A percentile compares a stretch with the other conserved stretches of the same genome.
Conservation (phyloP, 2,888 invertebrate genomes). For the Galerucella nymphaeae region DNA sequence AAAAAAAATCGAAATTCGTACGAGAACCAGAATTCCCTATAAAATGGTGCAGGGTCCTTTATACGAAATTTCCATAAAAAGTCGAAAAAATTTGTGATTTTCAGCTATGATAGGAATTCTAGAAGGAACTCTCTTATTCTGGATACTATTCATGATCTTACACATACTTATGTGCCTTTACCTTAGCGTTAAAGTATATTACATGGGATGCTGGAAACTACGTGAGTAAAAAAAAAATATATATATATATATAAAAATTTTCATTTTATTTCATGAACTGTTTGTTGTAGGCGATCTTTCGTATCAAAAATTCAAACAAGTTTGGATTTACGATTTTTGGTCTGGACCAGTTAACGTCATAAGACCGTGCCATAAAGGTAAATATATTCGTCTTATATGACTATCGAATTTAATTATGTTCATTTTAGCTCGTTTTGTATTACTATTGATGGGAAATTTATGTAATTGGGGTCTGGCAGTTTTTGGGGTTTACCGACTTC, state of each 20-base stretch:
- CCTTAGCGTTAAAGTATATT: conserved; percentile 79
- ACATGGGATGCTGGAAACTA: conserved; percentile 77
- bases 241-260: no score
- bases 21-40: no score
- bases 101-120: conserved; percentile 76
- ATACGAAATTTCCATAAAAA: no score
- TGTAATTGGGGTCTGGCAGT: conserved; percentile 75
- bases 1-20: no score
- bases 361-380: conserved; percentile 64
- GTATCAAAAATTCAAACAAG: conserved; percentile 53
- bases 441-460: conserved; percentile 71
- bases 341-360: conserved; percentile 63
- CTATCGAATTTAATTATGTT: conserved; percentile 11
- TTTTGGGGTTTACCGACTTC: conserved; percentile 72
- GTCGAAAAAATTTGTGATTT: conserved; percentile 25
- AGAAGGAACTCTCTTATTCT: conserved; percentile 74
- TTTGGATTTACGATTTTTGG: conserved; percentile 61
- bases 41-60: no score
- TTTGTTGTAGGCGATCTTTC: conserved; percentile 55
- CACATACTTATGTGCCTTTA: conserved; percentile 75
- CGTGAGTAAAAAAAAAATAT: conserved; percentile 66
- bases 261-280: neutral
- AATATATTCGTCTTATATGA: conserved; percentile 42
- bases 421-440: conserved; percentile 66
- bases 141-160: conserved; percentile 77